Base-by-base conservation (phyloP, 2,113 vertebrate species). In the Spizaetus ornatus region DNA sequence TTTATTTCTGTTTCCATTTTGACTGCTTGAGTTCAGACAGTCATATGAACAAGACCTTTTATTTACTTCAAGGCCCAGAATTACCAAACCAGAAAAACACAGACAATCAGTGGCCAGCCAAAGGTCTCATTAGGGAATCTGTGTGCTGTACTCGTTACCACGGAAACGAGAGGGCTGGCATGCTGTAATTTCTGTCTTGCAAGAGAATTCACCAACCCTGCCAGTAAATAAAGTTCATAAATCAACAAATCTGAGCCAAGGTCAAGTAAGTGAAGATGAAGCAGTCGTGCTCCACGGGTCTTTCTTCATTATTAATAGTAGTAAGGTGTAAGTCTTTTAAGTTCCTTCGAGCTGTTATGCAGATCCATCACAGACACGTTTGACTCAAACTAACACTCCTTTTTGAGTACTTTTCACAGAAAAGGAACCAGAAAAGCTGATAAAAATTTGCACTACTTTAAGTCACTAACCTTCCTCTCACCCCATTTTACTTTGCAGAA, bases 91-190 rank as follows among this genome's bases (percentile, higher is more conserved):
- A 97, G 95, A 95, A 96, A 94, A 97, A 96, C 47, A n/a, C 83
- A 95, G 92, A 92, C 76, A 85, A 94, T 95, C 91, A 95, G 91
- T 92, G 94, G 90, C 92, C 96, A 97, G 97, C 95, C 94, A 95
- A 91, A 85, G 93, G 72, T 91, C 95, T 98, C 92, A 96, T 97
- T 97, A 93, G 53, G 80, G 91, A 98, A 97, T 97, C 95, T 74
- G 73, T 81, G 91, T 65, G 34, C 93, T 95, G 71, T 96, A 91
- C 88, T 93, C 3, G 8, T 97, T 97, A 96, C 97, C 92, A 90
- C 22, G 93, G 98, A 98, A 98, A 98, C 94, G 7, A 94, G 88
- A 90, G 66, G 94, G 92, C 83, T 86, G 94, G 92, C 96, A 97
- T 23, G 29, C 92, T 92, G 93, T 86, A 95, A 96, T 97, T 98